Percentiles rank a stretch among this genome's conserved stretches.
phyloP scores from a whole-genome alignment of 1,140 invertebrate genomes.

The Muscidifurax raptorellus region DNA sequence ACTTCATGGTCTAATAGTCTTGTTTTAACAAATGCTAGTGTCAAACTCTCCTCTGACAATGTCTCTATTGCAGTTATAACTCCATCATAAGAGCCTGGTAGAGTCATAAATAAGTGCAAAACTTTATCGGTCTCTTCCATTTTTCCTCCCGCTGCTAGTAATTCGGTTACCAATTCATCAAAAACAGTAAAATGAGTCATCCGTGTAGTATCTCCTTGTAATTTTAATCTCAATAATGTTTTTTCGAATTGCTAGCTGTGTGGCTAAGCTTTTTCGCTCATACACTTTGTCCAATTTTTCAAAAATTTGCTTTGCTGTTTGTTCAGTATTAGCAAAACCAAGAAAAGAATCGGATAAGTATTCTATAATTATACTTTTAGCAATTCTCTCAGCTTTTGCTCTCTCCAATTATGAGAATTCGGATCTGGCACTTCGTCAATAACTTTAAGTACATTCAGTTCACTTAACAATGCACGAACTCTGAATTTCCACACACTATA shows the following conservation, averaged over 20 bases:
- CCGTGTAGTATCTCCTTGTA: constrained; percentile 63
- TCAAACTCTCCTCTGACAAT: not conserved
- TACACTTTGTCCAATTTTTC: constrained; percentile 64
- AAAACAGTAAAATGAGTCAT: constrained; percentile 67
- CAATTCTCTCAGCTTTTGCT: constrained; percentile 60
- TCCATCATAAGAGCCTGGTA: not conserved
- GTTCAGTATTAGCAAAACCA: constrained; percentile 60
- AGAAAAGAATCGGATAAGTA: constrained; percentile 67
- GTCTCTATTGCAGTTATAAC: not conserved
- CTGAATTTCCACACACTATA: constrained; percentile 57
- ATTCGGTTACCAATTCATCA: constrained; percentile 68
- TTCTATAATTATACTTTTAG: constrained; percentile 66
- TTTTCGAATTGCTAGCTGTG: constrained; percentile 51
- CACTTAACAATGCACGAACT: constrained; percentile 24
- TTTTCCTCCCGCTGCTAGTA: constrained; percentile 67
- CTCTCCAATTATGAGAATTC: constrained; percentile 56
- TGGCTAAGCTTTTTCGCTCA: no score
- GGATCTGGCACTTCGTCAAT: no score
- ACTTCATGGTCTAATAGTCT: no score
- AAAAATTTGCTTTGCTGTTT: constrained; percentile 64
- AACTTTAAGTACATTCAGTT: constrained; percentile 18
- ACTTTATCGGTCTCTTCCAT: constrained; percentile 56
- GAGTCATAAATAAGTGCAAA: not conserved
- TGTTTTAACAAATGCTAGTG: no score
- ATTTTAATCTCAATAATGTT: constrained; percentile 65